Base-by-base conservation (phyloP, 2,888 invertebrate species). In the Lucinisca nassula region DNA sequence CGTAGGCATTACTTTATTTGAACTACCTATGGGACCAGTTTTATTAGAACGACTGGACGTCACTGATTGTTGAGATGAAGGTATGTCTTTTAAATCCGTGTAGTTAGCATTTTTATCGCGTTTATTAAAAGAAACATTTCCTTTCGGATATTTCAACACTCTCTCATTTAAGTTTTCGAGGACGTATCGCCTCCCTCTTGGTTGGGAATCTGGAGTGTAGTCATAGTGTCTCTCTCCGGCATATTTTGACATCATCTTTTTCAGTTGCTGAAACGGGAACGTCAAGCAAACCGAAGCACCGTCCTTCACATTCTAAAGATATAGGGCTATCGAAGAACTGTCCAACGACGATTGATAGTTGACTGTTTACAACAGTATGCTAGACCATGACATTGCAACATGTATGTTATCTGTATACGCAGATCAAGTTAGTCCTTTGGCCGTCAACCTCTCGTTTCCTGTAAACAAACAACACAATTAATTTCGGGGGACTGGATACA, bases 1-100 rank as follows among this genome's bases (percentile, higher is more conserved):
- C 3, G 87, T 87, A 30, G 87, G 87, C 87, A 90, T 82, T 10
- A 90, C 83, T 79, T 78, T 85, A 37, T 90, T 87, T 12, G 90
- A 78, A 21, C 83, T 72, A 14, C 90, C 90, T 12, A 90, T 61
- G 58, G 80, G 90, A n/a, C 45, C 49, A 30, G 74, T 27, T 76
- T 85, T 85, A 35, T 70, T 70, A 35, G 82, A 84, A 14, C 80
- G 58, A 32, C 85, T 80, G 6, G 85, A 84, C 0, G 21, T 38
- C 27, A 74, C 55, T 8, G 90, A 90, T 0, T 76, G 61, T 21
- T 79, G 37, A 0, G 87, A 83, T 1, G 90, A 87, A 2, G 85
- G 85, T 12, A 38, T 61, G 8, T 76, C 85, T 38, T 77, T 87
- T 70, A 77, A 51, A 27, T 85, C 72, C 37, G 87, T 87, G 55